These are phyloP conservation scores for Cheilosia pagana DNA, from an alignment of 2,888 invertebrate genomes.

Conservation along the genomic window DNA sequence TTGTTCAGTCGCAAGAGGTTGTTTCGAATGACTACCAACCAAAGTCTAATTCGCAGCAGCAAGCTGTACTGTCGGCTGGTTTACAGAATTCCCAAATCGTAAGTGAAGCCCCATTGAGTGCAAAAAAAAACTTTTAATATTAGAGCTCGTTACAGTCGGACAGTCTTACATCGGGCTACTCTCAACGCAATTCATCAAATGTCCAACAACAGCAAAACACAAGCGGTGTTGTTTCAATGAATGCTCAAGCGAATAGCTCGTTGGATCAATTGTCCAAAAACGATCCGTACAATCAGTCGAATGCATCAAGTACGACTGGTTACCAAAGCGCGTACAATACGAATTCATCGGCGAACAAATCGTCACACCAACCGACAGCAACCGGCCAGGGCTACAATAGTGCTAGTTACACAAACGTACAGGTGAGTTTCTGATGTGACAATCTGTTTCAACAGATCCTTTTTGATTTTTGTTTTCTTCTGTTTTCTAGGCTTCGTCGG, in stretches of 20 bases:
- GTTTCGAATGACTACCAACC: slow-evolving; percentile 81
- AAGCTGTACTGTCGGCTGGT: slow-evolving; percentile 78
- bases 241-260: slow-evolving; percentile 75
- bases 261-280: slow-evolving; percentile 82
- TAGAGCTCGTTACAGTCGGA: slow-evolving; percentile 77
- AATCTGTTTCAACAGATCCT: background rate
- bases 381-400: slow-evolving; percentile 81
- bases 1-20: slow-evolving; percentile 78
- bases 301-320: slow-evolving; percentile 77
- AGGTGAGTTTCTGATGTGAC: slow-evolving; percentile 75
- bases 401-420: slow-evolving; percentile 82
- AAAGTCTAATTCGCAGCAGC: slow-evolving; percentile 79
- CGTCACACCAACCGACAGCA: slow-evolving; percentile 81
- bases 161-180: slow-evolving; percentile 80
- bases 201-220: slow-evolving; percentile 79
- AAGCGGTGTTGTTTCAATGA: slow-evolving; percentile 76
- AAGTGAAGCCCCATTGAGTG: slow-evolving; percentile 42
- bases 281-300: slow-evolving; percentile 82
- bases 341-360: slow-evolving; percentile 79
- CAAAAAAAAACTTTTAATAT: background rate
- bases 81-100: slow-evolving; percentile 83
- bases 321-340: slow-evolving; percentile 82
- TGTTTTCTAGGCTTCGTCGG: slow-evolving; percentile 79
- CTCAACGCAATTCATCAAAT: slow-evolving; percentile 78
- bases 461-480: background rate